Conservation (phyloP, 2,113 vertebrate species). For the Sceloporus tristichus region DNA sequence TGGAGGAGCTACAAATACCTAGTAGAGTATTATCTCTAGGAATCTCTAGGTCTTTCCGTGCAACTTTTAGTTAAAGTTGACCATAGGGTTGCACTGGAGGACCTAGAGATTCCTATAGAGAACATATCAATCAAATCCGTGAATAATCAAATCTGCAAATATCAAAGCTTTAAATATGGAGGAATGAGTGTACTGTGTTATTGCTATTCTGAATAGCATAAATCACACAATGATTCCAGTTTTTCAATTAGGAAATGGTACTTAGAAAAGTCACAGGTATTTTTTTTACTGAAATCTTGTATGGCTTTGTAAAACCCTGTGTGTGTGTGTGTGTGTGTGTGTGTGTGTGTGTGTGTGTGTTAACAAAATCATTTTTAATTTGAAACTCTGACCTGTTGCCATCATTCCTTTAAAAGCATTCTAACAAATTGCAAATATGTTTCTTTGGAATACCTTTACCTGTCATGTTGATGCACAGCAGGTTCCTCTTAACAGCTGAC, state of each 20-base stretch:
- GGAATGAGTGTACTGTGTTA: not conserved
- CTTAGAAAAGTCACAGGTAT: not conserved
- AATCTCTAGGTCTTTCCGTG: too few relatives aligned
- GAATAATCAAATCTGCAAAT: too few relatives aligned
- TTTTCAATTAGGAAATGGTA: not conserved
- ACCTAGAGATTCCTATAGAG: too few relatives aligned
- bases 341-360: not conserved
- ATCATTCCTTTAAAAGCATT: slow-evolving; percentile 20
- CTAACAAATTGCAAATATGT: not conserved
- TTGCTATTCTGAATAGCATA: not conserved
- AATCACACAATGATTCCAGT: not conserved
- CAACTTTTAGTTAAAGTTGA: too few relatives aligned
- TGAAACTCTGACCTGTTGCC: slow-evolving; percentile 8
- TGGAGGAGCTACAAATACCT: too few relatives aligned
- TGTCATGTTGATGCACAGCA: not conserved
- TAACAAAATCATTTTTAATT: not conserved
- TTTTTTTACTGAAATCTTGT: not conserved
- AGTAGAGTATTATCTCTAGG: too few relatives aligned
- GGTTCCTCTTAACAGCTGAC: slow-evolving; percentile 5
- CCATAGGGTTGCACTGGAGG: too few relatives aligned
- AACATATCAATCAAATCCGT: not conserved
- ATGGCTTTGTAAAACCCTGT: not conserved
- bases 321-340: not conserved
- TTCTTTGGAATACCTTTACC: slow-evolving; percentile 44
- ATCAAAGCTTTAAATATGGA: not conserved